phyloP scores from a whole-genome alignment of 2,113 vertebrate genomes.

The Dascyllus trimaculatus region DNA sequence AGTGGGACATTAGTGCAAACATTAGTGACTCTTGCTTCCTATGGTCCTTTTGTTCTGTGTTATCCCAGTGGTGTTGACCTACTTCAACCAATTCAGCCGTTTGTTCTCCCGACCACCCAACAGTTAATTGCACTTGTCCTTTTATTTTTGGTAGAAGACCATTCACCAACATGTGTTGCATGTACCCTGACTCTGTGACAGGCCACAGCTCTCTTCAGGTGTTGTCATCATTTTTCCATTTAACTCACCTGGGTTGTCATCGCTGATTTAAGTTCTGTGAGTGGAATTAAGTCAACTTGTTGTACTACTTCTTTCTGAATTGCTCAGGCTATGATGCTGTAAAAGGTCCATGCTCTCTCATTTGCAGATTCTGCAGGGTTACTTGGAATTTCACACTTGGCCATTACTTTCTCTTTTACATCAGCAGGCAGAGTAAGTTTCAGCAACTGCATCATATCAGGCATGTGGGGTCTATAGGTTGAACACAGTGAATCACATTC shows the following conservation, averaged over 20 bases:
- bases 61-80: background rate
- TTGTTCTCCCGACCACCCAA: background rate
- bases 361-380: background rate
- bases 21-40: background rate
- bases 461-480: too few species aligned
- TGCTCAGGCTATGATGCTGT: background rate
- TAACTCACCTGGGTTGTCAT: background rate
- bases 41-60: background rate
- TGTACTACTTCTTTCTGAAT: background rate
- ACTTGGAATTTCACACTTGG: too few species aligned
- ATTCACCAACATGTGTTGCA: background rate
- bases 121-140: background rate
- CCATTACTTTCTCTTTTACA: background rate
- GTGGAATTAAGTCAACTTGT: background rate
- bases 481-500: too few species aligned
- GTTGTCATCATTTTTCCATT: background rate
- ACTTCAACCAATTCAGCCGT: background rate
- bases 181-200: background rate
- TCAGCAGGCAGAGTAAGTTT: background rate
- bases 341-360: background rate
- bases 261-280: background rate
- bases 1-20: background rate
- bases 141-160: background rate
- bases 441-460: too few species aligned
- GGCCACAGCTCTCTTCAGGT: background rate